These are phyloP conservation scores for Batillaria attramentaria DNA, from an alignment of 1,140 invertebrate genomes.

Conservation along the genomic window DNA sequence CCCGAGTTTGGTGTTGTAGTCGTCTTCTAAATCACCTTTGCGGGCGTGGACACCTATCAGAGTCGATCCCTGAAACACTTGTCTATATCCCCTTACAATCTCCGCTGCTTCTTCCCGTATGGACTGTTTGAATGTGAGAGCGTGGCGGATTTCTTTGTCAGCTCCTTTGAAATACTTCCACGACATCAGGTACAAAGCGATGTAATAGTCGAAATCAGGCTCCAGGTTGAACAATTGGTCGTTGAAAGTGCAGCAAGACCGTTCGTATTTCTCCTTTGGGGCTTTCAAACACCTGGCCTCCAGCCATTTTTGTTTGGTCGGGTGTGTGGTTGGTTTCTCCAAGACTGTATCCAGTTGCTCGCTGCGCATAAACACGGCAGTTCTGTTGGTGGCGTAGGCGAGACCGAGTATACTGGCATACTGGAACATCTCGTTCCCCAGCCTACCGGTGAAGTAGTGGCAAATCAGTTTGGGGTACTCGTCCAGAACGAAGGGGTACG, in stretches of 20 bases:
- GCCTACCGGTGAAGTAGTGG: slow-evolving; percentile 42
- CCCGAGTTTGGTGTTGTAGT: slow-evolving; percentile 25
- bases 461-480: slow-evolving; percentile 45
- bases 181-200: slow-evolving; percentile 50
- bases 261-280: slow-evolving; percentile 8
- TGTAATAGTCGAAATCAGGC: slow-evolving; percentile 27
- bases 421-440: slow-evolving; percentile 61
- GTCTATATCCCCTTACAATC: slow-evolving; percentile 19
- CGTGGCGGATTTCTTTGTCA: slow-evolving; percentile 37
- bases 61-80: slow-evolving; percentile 16
- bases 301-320: too few relatives aligned
- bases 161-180: slow-evolving; percentile 57
- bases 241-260: slow-evolving; percentile 43
- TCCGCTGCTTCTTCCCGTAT: slow-evolving; percentile 34
- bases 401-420: slow-evolving; percentile 51
- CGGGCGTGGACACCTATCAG: slow-evolving; percentile 57
- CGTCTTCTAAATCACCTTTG: slow-evolving; percentile 51
- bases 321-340: too few relatives aligned
- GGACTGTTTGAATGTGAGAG: slow-evolving; percentile 45
- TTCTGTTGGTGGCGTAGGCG: slow-evolving; percentile 40
- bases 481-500: too few relatives aligned
- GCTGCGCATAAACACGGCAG: slow-evolving; percentile 34
- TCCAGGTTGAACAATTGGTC: slow-evolving; percentile 38
- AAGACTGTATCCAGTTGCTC: slow-evolving; percentile 30
- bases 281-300: too few relatives aligned